A percentile compares a stretch with the other conserved stretches of the same genome.
These are phyloP conservation scores for Diadegma fenestrale DNA, from an alignment of 2,888 invertebrate genomes.

Conservation along the genomic window DNA sequence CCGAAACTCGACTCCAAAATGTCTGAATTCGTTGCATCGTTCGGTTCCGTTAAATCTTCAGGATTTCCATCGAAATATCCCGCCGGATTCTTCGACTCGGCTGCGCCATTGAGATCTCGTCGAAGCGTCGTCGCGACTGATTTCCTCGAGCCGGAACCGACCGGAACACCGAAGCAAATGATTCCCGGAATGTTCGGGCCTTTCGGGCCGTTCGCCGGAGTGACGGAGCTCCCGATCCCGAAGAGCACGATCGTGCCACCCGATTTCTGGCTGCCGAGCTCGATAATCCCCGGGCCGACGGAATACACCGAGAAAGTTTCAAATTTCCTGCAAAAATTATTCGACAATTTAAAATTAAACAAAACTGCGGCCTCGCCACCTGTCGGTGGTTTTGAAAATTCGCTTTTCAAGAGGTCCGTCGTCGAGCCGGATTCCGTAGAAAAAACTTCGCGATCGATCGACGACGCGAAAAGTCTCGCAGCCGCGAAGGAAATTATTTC, in stretches of 20 bases:
- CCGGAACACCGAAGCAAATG: slow-evolving; percentile 72
- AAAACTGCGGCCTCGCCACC: slow-evolving; percentile 60
- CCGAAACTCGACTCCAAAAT: slow-evolving; percentile 31
- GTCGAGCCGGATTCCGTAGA: slow-evolving; percentile 23
- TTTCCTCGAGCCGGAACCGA: slow-evolving; percentile 48
- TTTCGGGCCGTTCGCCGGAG: slow-evolving; percentile 62
- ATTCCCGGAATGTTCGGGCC: slow-evolving; percentile 75
- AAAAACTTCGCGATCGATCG: slow-evolving; percentile 74
- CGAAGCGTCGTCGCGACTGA: slow-evolving; percentile 52
- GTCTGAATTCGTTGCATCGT: not conserved
- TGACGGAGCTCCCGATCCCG: slow-evolving; percentile 73
- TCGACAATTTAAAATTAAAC: slow-evolving; percentile 77
- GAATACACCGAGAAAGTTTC: slow-evolving; percentile 80
- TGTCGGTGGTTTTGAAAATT: slow-evolving; percentile 43
- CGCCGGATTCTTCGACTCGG: slow-evolving; percentile 30
- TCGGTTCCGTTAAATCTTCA: not conserved
- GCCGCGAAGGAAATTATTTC: slow-evolving; percentile 80
- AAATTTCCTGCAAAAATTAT: slow-evolving; percentile 79
- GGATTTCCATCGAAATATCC: slow-evolving; percentile 11
- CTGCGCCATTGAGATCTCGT: slow-evolving; percentile 59
- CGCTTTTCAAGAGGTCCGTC: slow-evolving; percentile 64
- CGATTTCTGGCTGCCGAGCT: slow-evolving; percentile 79
- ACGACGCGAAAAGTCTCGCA: slow-evolving; percentile 76
- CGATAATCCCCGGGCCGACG: slow-evolving; percentile 76
- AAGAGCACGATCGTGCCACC: slow-evolving; percentile 82